phyloP scores from a whole-genome alignment of 2,888 invertebrate species.

The Agonum fuliginosum region DNA sequence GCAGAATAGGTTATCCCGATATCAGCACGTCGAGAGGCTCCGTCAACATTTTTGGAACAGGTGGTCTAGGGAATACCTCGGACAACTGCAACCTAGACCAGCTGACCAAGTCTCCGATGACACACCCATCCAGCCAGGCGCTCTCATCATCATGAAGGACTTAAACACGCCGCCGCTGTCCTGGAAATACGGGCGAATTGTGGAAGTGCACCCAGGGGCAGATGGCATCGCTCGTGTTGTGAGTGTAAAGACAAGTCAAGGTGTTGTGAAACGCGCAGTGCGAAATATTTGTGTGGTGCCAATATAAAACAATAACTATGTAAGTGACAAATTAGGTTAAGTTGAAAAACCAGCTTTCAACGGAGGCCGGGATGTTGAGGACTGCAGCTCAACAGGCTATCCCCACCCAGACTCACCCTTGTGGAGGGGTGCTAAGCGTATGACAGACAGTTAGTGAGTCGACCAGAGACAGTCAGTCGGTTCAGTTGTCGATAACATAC shows the following conservation, averaged over 20 bases:
- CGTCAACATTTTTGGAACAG: slow-evolving; percentile 60
- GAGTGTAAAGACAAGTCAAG: slow-evolving; percentile 51
- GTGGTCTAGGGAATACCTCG: slow-evolving; percentile 60
- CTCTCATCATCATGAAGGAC: slow-evolving; percentile 52
- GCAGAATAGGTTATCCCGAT: slow-evolving; percentile 56
- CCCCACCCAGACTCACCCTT: no score
- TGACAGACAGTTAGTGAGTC: no score
- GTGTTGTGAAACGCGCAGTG: slow-evolving; percentile 29
- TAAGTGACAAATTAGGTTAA: neutral
- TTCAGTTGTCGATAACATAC: no score
- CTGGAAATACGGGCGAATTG: slow-evolving; percentile 55
- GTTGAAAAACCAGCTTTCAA: neutral
- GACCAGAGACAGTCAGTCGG: no score
- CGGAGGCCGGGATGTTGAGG: neutral
- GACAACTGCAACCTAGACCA: slow-evolving; percentile 55
- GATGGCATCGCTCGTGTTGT: slow-evolving; percentile 52
- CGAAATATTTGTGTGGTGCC: slow-evolving; percentile 53
- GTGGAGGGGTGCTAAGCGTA: neutral
- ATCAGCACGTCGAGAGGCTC: slow-evolving; percentile 48
- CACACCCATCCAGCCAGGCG: neutral
- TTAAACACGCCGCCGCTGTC: slow-evolving; percentile 41
- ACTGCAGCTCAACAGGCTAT: neutral
- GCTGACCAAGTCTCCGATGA: slow-evolving; percentile 42
- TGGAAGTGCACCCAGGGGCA: slow-evolving; percentile 47
- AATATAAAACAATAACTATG: neutral